These are phyloP conservation scores for Drosophila nigromelanica DNA, from an alignment of 1,140 invertebrate species.

Conservation along the genomic window DNA sequence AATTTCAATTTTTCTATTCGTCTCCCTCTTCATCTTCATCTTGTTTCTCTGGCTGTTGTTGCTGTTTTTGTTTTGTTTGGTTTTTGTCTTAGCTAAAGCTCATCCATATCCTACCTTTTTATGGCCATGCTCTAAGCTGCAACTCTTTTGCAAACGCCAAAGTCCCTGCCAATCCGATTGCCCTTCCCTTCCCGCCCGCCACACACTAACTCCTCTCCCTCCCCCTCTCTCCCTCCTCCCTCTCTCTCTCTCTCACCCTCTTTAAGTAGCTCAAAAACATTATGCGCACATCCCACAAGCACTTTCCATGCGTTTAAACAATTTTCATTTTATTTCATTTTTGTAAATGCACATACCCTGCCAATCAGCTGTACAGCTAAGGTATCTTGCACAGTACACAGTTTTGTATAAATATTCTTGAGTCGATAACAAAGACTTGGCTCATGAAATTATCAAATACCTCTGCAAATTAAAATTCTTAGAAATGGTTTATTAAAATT, in stretches of 20 bases:
- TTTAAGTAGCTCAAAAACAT: slow-evolving; percentile 44
- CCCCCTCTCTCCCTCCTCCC: slow-evolving; percentile 25
- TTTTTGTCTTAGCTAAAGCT: slow-evolving; percentile 55
- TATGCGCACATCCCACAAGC: slow-evolving; percentile 59
- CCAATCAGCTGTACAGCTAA: not conserved
- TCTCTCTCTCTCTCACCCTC: not conserved
- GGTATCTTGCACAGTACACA: no score
- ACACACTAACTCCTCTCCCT: not conserved
- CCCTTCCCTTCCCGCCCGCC: not conserved
- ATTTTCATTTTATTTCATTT: slow-evolving; percentile 69
- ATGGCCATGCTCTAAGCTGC: slow-evolving; percentile 39
- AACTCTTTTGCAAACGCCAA: slow-evolving; percentile 39
- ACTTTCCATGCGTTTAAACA: slow-evolving; percentile 80
- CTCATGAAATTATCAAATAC: no score
- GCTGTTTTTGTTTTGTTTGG: slow-evolving; percentile 18
- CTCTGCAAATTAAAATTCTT: no score
- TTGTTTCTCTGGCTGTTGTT: not conserved
- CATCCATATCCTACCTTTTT: slow-evolving; percentile 46
- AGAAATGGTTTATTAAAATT: no score
- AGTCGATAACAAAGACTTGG: no score
- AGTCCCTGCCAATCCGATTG: not conserved
- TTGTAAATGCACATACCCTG: slow-evolving; percentile 57
- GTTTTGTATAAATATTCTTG: no score
- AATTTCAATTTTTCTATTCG: slow-evolving; percentile 58
- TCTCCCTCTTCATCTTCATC: not conserved